A percentile compares a stretch with the other conserved stretches of the same genome.
Conservation (phyloP, 1,140 invertebrate species). For the Eriosoma lanigerum region DNA sequence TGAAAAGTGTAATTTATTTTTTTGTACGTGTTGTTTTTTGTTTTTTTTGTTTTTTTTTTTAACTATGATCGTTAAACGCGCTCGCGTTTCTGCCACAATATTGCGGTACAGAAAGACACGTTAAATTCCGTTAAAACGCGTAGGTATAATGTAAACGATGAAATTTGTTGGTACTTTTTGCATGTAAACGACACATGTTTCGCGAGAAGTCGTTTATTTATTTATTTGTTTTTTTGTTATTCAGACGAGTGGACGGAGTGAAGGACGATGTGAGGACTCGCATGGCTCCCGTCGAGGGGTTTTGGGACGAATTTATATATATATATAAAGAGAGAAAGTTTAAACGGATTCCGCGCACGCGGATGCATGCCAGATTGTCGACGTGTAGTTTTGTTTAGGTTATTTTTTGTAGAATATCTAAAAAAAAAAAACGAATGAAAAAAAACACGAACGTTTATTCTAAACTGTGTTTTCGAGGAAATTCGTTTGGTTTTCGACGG, state of each 20-base stretch:
- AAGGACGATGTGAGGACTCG: too few relatives aligned
- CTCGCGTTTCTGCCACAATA: too few relatives aligned
- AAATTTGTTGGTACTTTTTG: background rate
- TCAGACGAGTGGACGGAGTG: too few relatives aligned
- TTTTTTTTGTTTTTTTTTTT: too few relatives aligned
- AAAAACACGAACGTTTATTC: conserved; percentile 3
- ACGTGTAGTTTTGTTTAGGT: too few relatives aligned
- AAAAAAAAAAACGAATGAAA: background rate
- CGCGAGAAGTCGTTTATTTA: background rate
- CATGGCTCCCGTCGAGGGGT: background rate
- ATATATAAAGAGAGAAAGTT: too few relatives aligned
- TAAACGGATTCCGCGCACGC: background rate
- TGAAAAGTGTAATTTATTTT: too few relatives aligned
- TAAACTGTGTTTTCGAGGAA: background rate
- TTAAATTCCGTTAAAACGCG: background rate
- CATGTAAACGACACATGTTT: background rate
- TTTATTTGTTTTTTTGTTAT: background rate
- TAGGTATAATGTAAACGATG: background rate
- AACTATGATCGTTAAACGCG: too few relatives aligned
- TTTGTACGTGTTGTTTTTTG: too few relatives aligned
- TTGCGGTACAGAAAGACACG: background rate
- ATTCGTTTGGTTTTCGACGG: background rate
- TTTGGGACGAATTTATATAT: too few relatives aligned
- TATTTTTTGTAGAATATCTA: too few relatives aligned
- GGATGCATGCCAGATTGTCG: too few relatives aligned